Conservation (phyloP, 2,888 invertebrate genomes). For the Nemurella pictetii region DNA sequence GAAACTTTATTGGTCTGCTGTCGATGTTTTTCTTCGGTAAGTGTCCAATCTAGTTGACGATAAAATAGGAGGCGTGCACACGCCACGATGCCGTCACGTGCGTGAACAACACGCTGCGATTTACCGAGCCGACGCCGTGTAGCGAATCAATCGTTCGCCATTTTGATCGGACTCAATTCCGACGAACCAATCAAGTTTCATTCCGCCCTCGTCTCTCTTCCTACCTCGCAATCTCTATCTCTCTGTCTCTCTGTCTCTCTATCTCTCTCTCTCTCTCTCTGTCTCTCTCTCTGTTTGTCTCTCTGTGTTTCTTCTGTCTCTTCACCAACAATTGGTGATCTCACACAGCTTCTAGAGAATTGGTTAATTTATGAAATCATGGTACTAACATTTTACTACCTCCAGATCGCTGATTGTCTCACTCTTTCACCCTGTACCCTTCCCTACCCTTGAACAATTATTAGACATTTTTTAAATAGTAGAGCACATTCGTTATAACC, state of each 20-base stretch:
- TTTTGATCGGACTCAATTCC: not conserved
- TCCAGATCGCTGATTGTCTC: conserved; percentile 39
- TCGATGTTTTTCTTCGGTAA: not conserved
- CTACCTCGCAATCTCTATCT: conserved; percentile 18
- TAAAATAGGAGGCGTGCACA: not conserved
- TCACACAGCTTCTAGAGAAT: conserved; percentile 35
- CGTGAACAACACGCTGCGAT: not conserved
- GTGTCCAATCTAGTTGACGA: not conserved
- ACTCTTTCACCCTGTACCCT: conserved; percentile 15
- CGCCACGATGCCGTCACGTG: not conserved
- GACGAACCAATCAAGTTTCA: conserved; percentile 28
- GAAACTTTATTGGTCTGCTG: conserved; percentile 17
- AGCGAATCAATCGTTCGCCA: not conserved
- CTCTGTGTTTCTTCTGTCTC: conserved; percentile 36
- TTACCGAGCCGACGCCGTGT: not conserved
- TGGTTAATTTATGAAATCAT: conserved; percentile 6
- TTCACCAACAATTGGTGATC: conserved; percentile 32
- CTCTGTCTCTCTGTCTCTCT: too few species aligned
- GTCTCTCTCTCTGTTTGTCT: conserved; percentile 34
- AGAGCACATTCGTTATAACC: not conserved
- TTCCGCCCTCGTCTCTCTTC: conserved; percentile 47
- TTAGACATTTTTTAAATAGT: not conserved
- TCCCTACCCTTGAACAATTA: not conserved
- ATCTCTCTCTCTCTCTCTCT: conserved; percentile 33
- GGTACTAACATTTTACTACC: conserved; percentile 41